These are phyloP conservation scores for Ctenomys sociabilis DNA, from an alignment of 2,113 vertebrate genomes.

Conservation along the genomic window DNA sequence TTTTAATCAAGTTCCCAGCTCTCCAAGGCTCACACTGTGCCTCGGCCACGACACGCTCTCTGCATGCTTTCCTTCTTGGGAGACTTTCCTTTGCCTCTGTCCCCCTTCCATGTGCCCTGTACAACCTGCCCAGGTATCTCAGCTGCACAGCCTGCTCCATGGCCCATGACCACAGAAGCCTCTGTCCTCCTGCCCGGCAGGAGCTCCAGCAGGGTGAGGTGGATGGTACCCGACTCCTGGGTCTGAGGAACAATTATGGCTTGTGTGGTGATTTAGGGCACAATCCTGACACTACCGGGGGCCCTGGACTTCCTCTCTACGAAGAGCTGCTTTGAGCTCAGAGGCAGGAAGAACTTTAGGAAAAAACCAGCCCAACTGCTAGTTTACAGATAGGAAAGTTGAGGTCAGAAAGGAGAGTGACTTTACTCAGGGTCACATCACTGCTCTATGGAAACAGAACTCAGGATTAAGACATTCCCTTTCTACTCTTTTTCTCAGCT, in stretches of 20 bases:
- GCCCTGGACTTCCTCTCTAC: slow-evolving; percentile 1
- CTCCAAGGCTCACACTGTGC: not conserved
- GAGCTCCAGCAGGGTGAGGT: not conserved
- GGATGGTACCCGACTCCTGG: not conserved
- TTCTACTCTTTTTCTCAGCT: not conserved
- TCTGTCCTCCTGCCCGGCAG: not conserved
- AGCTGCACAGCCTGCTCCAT: not conserved
- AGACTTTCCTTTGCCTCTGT: not conserved
- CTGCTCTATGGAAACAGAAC: not conserved
- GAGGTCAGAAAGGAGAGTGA: slow-evolving; percentile 20
- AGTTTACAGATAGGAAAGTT: slow-evolving; percentile 4
- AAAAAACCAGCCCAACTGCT: not conserved
- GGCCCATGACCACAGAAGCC: not conserved
- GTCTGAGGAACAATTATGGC: not conserved
- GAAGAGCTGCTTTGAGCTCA: slow-evolving; percentile 13
- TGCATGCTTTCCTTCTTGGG: not conserved
- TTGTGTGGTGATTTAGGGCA: not conserved
- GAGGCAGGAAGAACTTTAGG: not conserved
- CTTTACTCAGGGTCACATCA: not conserved
- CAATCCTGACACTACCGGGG: not conserved
- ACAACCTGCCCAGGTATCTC: not conserved
- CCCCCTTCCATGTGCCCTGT: not conserved
- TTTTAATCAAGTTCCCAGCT: not conserved
- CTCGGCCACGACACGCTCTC: not conserved
- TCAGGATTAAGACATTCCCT: not conserved